Percentiles rank a stretch among this genome's conserved stretches.
Conservation (phyloP, 2,888 invertebrate genomes). For the Tricholauxania praeusta region DNA sequence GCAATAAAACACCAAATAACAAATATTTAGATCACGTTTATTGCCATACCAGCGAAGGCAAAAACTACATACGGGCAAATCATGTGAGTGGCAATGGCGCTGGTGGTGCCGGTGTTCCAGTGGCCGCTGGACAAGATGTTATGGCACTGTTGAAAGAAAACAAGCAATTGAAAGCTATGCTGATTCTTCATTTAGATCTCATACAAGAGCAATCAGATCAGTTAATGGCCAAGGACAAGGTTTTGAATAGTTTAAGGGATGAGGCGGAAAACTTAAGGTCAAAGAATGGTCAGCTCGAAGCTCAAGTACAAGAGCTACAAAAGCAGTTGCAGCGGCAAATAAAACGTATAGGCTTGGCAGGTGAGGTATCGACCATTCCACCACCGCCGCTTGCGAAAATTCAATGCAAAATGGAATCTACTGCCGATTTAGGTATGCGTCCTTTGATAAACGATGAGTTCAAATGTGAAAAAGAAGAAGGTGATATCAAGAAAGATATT, state of each 20-base stretch:
- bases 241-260: conserved; percentile 77
- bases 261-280: conserved; percentile 84
- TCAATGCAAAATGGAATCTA: conserved; percentile 47
- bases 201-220: conserved; percentile 92
- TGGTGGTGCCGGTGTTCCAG: conserved; percentile 42
- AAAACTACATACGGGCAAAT: conserved; percentile 55
- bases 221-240: conserved; percentile 83
- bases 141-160: conserved; percentile 64
- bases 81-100: conserved; percentile 42
- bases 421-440: background rate
- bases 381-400: conserved; percentile 52
- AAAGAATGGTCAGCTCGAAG: conserved; percentile 55
- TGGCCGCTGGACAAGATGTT: conserved; percentile 52
- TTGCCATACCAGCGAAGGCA: conserved; percentile 57
- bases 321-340: conserved; percentile 50
- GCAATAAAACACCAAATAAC: conserved; percentile 51
- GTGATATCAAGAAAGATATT: background rate
- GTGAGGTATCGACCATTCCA: conserved; percentile 47
- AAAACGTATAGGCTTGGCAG: conserved; percentile 46
- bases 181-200: conserved; percentile 85
- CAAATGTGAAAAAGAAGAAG: conserved; percentile 46
- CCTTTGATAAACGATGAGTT: conserved; percentile 29
- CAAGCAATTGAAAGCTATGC: conserved; percentile 76
- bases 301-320: conserved; percentile 53
- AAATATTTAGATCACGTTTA: conserved; percentile 62